A percentile compares a stretch with the other conserved stretches of the same genome.
Conservation (phyloP, 2,797 vertebrate genomes). For the Paguma larvata region DNA sequence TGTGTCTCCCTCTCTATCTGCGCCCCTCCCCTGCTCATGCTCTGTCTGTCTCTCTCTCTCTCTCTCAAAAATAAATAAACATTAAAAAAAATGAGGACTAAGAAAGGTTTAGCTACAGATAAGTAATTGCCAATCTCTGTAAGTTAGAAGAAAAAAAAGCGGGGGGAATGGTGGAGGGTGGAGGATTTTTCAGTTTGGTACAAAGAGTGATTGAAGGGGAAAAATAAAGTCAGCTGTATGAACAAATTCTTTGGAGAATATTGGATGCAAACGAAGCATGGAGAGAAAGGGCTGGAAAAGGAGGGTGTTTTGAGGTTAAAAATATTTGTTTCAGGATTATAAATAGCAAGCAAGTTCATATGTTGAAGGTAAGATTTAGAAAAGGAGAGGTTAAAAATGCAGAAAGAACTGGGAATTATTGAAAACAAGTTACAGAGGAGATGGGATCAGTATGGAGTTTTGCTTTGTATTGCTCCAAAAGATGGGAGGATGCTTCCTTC, state of each 20-base stretch:
- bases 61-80: no score
- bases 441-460: no score
- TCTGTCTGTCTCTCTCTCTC: no score
- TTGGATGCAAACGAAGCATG: not conserved
- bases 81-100: no score
- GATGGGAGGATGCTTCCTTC: not conserved
- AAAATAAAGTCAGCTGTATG: not conserved
- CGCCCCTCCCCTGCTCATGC: no score
- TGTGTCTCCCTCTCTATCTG: no score
- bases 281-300: not conserved
- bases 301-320: not conserved
- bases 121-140: not conserved
- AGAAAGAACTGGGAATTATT: not conserved
- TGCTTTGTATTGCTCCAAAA: not conserved
- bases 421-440: not conserved
- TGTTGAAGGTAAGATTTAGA: not conserved
- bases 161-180: not conserved
- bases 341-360: not conserved
- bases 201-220: not conserved
- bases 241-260: not conserved
- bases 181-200: not conserved
- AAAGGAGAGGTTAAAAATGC: not conserved
- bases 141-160: not conserved
- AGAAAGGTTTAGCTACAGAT: not conserved
- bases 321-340: not conserved